Percentiles rank a stretch among this genome's conserved stretches.
Conservation (phyloP, 2,888 invertebrate genomes). For the Conomelus anceps region DNA sequence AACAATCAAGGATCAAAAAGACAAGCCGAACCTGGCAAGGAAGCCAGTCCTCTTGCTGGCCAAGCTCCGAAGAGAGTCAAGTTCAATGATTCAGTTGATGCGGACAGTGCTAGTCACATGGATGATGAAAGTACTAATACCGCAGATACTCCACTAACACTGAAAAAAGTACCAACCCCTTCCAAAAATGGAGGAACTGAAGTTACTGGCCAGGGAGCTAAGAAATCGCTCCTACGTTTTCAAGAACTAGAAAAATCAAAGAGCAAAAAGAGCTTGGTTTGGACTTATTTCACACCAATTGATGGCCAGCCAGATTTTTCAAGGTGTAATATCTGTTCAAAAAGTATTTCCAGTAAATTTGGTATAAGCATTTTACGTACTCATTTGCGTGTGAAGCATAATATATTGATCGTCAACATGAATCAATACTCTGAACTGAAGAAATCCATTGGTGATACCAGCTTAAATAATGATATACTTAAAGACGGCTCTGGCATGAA, state of each 20-base stretch:
- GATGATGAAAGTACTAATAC: too few species aligned
- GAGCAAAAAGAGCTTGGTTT: not conserved
- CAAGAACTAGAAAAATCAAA: not conserved
- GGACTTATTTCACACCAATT: not conserved
- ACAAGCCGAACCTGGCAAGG: not conserved
- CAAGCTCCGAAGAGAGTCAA: not conserved
- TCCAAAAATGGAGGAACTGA: too few species aligned
- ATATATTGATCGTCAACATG: not conserved
- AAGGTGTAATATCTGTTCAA: constrained; percentile 7
- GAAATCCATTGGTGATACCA: not conserved
- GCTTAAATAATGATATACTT: not conserved
- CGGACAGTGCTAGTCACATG: too few species aligned
- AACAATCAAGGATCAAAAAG: not conserved
- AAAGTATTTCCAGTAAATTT: not conserved
- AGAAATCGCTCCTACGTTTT: not conserved
- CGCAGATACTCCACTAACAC: not conserved
- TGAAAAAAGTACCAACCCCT: not conserved
- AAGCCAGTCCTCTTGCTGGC: not conserved
- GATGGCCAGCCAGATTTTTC: not conserved
- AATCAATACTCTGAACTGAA: not conserved
- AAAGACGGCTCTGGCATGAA: not conserved
- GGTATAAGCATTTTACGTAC: not conserved
- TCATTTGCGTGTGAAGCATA: not conserved
- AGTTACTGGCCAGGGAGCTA: too few species aligned
- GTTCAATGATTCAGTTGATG: not conserved